phyloP scores from a whole-genome alignment of 2,888 invertebrate species.

The Shargacucullia verbasci region DNA sequence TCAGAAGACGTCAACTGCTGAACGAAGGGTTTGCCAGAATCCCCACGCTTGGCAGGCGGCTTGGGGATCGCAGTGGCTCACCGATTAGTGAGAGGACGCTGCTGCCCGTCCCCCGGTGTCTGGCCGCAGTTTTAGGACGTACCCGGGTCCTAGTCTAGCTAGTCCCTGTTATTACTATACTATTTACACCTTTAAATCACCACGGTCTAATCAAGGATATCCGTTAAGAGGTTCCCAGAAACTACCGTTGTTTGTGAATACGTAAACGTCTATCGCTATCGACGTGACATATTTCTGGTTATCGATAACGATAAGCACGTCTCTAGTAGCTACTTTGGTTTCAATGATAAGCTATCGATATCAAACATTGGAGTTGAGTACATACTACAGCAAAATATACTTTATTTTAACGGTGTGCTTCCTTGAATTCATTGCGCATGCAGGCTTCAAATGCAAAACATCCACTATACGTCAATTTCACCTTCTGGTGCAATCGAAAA shows the following conservation, averaged over 20 bases:
- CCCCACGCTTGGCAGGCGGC: too few relatives aligned
- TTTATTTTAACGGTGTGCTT: not conserved
- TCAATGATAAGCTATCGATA: conserved; percentile 35
- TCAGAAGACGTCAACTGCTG: too few relatives aligned
- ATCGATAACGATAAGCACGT: conserved; percentile 48
- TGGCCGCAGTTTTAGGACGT: too few relatives aligned
- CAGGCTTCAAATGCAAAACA: too few relatives aligned
- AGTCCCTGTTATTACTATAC: not conserved
- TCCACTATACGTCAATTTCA: too few relatives aligned
- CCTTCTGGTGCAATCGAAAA: too few relatives aligned
- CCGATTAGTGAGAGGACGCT: too few relatives aligned
- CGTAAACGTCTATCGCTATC: conserved; percentile 47
- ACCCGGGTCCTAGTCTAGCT: too few relatives aligned
- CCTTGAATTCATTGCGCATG: too few relatives aligned
- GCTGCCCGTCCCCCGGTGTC: too few relatives aligned
- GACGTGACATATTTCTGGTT: conserved; percentile 56
- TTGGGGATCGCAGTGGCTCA: too few relatives aligned
- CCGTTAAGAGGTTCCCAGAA: conserved; percentile 46
- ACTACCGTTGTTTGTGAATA: conserved; percentile 41
- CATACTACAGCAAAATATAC: not conserved
- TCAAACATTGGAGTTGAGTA: conserved; percentile 13
- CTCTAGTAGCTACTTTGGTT: conserved; percentile 46
- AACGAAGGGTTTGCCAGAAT: too few relatives aligned
- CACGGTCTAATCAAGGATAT: conserved; percentile 25
- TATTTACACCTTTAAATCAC: conserved; percentile 12